Evolutionary conservation across 2,797 vertebrate genomes (phyloP).

Genomic region (Buceros bicornis): DNA sequence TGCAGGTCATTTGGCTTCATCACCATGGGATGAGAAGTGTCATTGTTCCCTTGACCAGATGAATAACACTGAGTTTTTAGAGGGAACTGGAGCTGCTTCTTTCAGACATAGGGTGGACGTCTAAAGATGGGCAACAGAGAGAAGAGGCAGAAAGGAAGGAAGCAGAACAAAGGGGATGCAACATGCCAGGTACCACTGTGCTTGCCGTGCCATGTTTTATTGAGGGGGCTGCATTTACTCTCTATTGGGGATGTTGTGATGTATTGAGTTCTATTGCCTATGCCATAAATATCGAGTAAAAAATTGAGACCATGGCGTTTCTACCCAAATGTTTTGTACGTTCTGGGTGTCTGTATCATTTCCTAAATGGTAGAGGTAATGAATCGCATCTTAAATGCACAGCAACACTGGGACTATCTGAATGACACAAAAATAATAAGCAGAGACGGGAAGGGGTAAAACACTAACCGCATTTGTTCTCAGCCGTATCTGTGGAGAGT

Average conservation of each 20-base stretch:
- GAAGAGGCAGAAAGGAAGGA: background rate
- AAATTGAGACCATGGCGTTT: background rate
- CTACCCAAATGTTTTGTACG: background rate
- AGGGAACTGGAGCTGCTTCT: background rate
- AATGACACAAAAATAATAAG: background rate
- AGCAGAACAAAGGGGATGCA: background rate
- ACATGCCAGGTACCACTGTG: background rate
- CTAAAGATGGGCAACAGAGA: background rate
- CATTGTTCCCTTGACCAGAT: background rate
- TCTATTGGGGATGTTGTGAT: background rate
- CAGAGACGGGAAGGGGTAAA: background rate
- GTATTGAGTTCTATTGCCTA: background rate
- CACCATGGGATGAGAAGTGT: background rate
- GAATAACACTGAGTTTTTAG: background rate
- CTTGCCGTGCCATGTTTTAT: background rate
- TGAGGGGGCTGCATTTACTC: background rate
- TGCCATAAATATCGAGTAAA: conserved; percentile 1
- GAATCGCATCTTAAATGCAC: background rate
- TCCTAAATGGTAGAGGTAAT: conserved; percentile 10
- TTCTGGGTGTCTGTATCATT: background rate
- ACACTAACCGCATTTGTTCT: background rate
- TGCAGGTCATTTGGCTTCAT: background rate
- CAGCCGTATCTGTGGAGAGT: background rate
- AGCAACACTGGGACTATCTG: background rate
- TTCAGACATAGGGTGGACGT: background rate